These are phyloP conservation scores for Ceratitis capitata DNA, from an alignment of 1,140 invertebrate genomes.

Conservation along the genomic window DNA sequence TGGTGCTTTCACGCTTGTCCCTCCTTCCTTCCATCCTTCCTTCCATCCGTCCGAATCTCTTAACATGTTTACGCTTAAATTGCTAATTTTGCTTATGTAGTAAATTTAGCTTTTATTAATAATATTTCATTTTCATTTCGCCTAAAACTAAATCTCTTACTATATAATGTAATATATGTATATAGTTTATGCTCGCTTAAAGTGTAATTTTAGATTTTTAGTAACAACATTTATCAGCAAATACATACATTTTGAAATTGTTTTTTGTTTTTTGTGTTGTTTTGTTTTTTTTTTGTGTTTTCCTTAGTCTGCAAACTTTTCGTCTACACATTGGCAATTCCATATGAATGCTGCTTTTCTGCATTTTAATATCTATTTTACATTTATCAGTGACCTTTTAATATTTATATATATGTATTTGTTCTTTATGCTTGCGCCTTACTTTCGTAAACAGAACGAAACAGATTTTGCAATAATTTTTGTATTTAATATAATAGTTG, in stretches of 20 bases:
- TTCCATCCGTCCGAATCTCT: neutral
- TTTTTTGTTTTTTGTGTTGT: neutral
- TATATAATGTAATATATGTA: neutral
- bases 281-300: neutral
- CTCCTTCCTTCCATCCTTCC: neutral
- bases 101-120: neutral
- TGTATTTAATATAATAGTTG: neutral
- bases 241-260: neutral
- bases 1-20: neutral
- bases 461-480: constrained; percentile 50
- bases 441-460: constrained; percentile 63
- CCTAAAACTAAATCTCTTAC: neutral
- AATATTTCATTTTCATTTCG: neutral
- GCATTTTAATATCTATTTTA: neutral
- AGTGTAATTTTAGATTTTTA: constrained; percentile 13
- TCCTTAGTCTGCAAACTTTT: neutral
- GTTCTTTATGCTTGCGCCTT: constrained; percentile 20
- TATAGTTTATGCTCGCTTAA: neutral
- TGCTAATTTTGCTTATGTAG: neutral
- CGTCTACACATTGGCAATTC: neutral
- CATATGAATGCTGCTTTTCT: neutral
- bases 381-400: neutral
- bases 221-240: constrained; percentile 35
- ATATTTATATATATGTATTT: neutral
- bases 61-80: neutral